These are phyloP conservation scores for Campoletis raptor DNA, from an alignment of 2,888 invertebrate genomes.

Conservation along the genomic window DNA sequence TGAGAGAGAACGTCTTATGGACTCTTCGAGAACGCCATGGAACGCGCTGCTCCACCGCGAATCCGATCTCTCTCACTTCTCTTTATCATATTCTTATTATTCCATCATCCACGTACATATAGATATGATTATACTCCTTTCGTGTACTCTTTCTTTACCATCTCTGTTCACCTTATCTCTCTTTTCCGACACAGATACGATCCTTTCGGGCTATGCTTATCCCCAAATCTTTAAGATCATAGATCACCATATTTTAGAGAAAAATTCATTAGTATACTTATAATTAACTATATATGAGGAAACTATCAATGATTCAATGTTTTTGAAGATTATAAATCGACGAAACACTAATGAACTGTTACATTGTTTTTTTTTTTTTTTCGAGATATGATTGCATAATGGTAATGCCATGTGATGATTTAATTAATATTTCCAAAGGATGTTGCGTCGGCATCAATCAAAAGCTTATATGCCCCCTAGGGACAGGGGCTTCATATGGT, in stretches of 20 bases:
- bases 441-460: too few relatives aligned
- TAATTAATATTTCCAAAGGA: neutral
- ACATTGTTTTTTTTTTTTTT: neutral
- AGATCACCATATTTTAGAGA: neutral
- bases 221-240: slow-evolving; percentile 40
- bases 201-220: slow-evolving; percentile 55
- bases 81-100: slow-evolving; percentile 65
- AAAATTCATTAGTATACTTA: neutral
- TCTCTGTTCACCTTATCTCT: slow-evolving; percentile 61
- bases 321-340: neutral
- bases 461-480: too few relatives aligned
- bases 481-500: too few relatives aligned
- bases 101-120: slow-evolving; percentile 33
- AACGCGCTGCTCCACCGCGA: slow-evolving; percentile 64
- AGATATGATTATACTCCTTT: slow-evolving; percentile 15
- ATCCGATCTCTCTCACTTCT: slow-evolving; percentile 66
- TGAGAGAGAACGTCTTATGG: slow-evolving; percentile 37
- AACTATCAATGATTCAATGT: neutral
- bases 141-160: slow-evolving; percentile 36
- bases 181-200: slow-evolving; percentile 45
- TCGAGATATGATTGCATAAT: neutral
- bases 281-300: neutral
- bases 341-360: neutral
- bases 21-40: slow-evolving; percentile 29
- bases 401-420: neutral